Evolutionary conservation across 1,140 invertebrate genomes (phyloP), one percentile per base, ranked within the genome.

Genomic region (Macrostomum lignano): DNA sequence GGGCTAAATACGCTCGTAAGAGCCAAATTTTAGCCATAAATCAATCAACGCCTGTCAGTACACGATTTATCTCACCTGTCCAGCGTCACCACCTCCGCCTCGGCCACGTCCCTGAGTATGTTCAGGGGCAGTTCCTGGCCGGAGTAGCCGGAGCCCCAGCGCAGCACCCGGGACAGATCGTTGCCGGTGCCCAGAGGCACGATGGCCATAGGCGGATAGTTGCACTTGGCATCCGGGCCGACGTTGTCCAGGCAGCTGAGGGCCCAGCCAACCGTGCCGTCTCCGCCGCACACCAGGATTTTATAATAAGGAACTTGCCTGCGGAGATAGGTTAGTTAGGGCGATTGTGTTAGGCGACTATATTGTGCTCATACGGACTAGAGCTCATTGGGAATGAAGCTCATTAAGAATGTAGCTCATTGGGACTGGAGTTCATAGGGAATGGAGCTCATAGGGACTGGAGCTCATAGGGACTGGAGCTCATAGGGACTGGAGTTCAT

Each of bases 211-310:
- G 88, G 82, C 10, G 88, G 88, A 38, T 81, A 88, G 40, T 78
- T 81, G 55, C 88, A 98, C 52, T 86, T 77, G 36, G 81, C 88
- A 61, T 96, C 88, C 45, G 63, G 49, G 21, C 58, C 51, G 17
- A 59, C 52, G 38, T 55, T 96, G 57, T 96, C 88, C 41, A 98
- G 65, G 61, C 86, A 96, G 51, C 93, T 86, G 30, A 96, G 64
- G 29, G 94, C 86, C 88, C 88, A 96, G 25, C 88, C 88, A 40
- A 98, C 86, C n/a, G 91, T 94, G 23, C 91, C 88, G 57, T 98
- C 88, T 5, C 88, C 91, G 26, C 91, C 91, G 57, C 88, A 96
- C 20, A 94, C 88, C 40, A 98, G 62, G 47, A 96, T 96, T 61
- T 86, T 86, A 62, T 96, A 98, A 61, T 93, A 73, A 44, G 73